Base-by-base conservation (phyloP, 1,140 invertebrate genomes). In the Mya arenaria region DNA sequence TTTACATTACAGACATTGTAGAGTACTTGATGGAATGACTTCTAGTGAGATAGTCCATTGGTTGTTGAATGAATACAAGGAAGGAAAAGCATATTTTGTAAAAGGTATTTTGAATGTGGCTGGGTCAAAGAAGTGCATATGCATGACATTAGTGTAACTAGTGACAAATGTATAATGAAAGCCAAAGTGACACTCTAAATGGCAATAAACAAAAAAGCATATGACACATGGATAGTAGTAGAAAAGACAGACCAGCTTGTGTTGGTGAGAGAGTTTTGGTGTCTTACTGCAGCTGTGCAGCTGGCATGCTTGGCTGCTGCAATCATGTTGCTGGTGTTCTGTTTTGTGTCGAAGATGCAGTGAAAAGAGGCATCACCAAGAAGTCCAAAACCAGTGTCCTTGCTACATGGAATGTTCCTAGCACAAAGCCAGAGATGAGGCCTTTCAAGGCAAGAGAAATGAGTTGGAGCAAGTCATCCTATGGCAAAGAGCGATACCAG, bases 1-100 rank as follows among this genome's bases (percentile, higher is more conserved):
- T 68, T 5, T 79, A 79, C 34, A 79, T 79, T 8, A 58, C 75
- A 30, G 75, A 79, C 37, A 68, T 79, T 19, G 6, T 48, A 15
- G 15, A 17, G 8, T 79, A 56, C 30, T 17, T 79, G 4, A 56
- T 10, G 17, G 60, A 13, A 4, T 25, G 28, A 32, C 73, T 2
- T 37, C 73, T n/a, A 37, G 23, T 1, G 56, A 74, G 3, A 52
- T 74, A 28, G 19, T 60, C 3, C 39, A 52, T 36, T 19, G 36
- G 1, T 23, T 73, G n/a, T 17, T 73, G 48, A 73, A 73, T 37
- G 60, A 66, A n/a, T 82, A 75, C 41, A 82, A 82, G n/a, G 32
- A 41, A 25, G 71, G 71, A 17, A 74, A 82, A 37, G 80, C 56
- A 4, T 82, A 75, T 39, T n/a, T n/a, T n/a, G n/a, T n/a, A n/a